phyloP scores from a whole-genome alignment of 2,113 vertebrate genomes.

The Bolborhynchus lineola region DNA sequence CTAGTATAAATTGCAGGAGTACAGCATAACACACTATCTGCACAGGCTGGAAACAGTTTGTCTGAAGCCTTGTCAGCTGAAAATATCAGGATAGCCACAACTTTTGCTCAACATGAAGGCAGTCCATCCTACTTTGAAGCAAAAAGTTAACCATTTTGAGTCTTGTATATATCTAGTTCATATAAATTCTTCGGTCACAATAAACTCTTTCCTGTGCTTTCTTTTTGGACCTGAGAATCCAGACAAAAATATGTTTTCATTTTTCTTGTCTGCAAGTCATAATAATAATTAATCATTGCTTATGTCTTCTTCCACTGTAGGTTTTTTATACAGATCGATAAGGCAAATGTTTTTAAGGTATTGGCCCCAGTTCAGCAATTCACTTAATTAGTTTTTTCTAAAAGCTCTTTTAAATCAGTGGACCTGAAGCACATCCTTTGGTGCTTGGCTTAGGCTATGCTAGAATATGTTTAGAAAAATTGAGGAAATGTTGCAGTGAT shows the following conservation, averaged over 20 bases:
- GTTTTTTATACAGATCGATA: conserved; percentile 1
- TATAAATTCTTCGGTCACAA: neutral
- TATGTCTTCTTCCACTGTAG: neutral
- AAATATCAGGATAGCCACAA: neutral
- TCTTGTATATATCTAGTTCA: neutral
- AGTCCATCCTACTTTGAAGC: neutral
- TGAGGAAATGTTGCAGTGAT: neutral
- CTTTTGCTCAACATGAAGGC: neutral
- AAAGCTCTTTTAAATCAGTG: neutral
- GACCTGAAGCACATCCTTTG: neutral
- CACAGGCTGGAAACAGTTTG: neutral
- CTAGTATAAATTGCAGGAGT: neutral
- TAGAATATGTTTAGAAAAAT: neutral
- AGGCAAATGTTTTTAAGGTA: neutral
- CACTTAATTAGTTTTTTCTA: neutral
- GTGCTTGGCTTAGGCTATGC: neutral
- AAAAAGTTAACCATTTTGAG: neutral
- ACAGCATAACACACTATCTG: neutral
- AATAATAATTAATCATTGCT: neutral
- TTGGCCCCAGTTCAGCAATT: neutral
- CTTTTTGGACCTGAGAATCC: neutral
- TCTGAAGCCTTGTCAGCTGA: neutral
- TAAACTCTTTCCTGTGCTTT: neutral
- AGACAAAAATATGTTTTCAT: neutral
- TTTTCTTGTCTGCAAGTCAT: neutral